phyloP scores from a whole-genome alignment of 2,888 invertebrate species.

The Chloroclysta siterata region DNA sequence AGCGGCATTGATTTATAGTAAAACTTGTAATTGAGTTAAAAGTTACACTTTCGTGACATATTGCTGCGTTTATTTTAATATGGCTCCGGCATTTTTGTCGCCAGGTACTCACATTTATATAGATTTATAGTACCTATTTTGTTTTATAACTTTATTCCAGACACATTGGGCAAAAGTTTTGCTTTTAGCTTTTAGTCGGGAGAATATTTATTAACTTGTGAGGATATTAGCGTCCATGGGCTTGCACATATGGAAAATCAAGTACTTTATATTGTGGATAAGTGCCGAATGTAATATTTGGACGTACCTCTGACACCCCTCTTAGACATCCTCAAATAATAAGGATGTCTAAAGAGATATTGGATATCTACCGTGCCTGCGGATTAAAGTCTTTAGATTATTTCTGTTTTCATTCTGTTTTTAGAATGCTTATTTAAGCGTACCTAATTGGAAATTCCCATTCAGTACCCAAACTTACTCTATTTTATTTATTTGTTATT shows the following conservation, averaged over 20 bases:
- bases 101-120: neutral
- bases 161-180: neutral
- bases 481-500: slow-evolving; percentile 4
- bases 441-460: too few relatives aligned
- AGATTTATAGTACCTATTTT: neutral
- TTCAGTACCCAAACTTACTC: neutral
- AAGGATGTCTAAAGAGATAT: too few relatives aligned
- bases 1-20: slow-evolving; percentile 73
- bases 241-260: too few relatives aligned
- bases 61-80: slow-evolving; percentile 40
- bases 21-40: slow-evolving; percentile 78
- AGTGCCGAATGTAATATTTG: too few relatives aligned
- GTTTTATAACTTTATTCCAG: neutral
- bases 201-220: neutral
- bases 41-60: slow-evolving; percentile 66
- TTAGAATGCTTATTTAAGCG: too few relatives aligned
- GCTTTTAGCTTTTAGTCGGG: neutral
- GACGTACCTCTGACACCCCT: too few relatives aligned
- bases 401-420: too few relatives aligned
- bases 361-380: too few relatives aligned
- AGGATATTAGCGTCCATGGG: too few relatives aligned
- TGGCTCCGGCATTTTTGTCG: slow-evolving; percentile 3
- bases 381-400: too few relatives aligned
- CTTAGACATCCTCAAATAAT: too few relatives aligned
- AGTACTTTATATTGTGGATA: too few relatives aligned